Evolutionary conservation across 2,797 vertebrate genomes (phyloP), one percentile per base, ranked within the genome.

Genomic region (Phrynocephalus guinanensis): DNA sequence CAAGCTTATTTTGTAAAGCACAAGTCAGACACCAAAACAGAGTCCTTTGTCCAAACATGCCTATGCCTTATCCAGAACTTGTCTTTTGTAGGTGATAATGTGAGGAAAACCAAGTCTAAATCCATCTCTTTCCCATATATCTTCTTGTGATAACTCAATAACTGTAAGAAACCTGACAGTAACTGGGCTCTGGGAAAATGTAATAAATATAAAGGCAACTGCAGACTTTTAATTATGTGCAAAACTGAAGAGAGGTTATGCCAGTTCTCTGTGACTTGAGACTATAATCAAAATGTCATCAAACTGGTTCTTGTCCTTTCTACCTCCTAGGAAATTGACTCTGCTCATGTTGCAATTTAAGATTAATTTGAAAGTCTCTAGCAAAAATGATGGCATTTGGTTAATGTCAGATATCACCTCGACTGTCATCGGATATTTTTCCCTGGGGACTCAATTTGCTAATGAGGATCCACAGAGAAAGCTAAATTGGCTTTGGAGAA

Each of bases 281-380:
- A 93, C 89, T 93, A 80, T 93, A 94, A 95, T 96, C 95, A 95
- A 96, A 97, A 96, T 96, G 95, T 89, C 96, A 96, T 95, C 88
- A 56, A 86, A 81, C 91, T 94, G 91, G 90, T 93, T 93, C 90
- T 85, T 78, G 50, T 91, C 89, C 92, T 95, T 89, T 48, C 89
- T 90, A 83, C 91, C 92, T 94, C 91, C 79, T 22, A 91, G 92
- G 91, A 95, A 96, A 96, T 95, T 87, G 77, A 91, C 93, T 91
- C 70, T 93, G 93, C 78, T 83, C 24, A 79, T 88, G 1, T 93
- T 95, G 94, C 90, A 95, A 94, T 95, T 93, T 80, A 72, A 91
- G 92, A 91, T 95, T 93, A 93, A 92, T 94, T 93, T 91, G 93
- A 94, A 90, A 91, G 90, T 86, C 9, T 85, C 90, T 91, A 87